Conservation (phyloP, 2,113 vertebrate genomes). For the Erinaceus europaeus region DNA sequence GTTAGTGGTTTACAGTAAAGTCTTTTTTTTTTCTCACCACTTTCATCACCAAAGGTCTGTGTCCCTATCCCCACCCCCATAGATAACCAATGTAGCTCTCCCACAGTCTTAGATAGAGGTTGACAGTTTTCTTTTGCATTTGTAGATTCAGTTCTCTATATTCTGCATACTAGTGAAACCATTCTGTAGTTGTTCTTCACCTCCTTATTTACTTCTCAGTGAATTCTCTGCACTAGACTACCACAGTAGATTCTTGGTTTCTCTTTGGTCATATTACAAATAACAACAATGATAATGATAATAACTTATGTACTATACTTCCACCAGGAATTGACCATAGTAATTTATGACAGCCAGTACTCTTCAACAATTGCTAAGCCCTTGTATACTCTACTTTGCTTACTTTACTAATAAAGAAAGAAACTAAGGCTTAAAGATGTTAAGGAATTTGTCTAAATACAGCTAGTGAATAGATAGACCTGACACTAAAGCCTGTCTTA, state of each 20-base stretch:
- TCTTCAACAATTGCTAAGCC: constrained; percentile 28
- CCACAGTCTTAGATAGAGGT: too few species aligned
- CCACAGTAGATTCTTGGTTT: background rate
- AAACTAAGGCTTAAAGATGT: constrained; percentile 2
- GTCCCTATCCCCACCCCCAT: too few species aligned
- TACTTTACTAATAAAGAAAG: constrained; percentile 1
- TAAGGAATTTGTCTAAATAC: background rate
- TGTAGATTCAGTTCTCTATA: too few species aligned
- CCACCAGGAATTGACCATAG: background rate
- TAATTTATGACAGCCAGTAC: background rate
- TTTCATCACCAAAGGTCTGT: too few species aligned
- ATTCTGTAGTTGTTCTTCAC: too few species aligned
- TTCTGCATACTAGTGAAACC: too few species aligned
- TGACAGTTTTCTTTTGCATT: too few species aligned
- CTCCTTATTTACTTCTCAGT: background rate
- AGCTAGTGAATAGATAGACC: background rate
- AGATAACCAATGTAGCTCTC: too few species aligned
- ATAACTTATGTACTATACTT: background rate
- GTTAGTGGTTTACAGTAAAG: too few species aligned
- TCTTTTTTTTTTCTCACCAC: too few species aligned
- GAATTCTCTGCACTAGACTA: background rate
- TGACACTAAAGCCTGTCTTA: background rate
- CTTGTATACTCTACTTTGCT: background rate
- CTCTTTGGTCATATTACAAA: background rate
- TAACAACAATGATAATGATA: too few species aligned